These are phyloP conservation scores for Stegodyphus mimosarum DNA, from an alignment of 1,140 invertebrate species.

Conservation along the genomic window DNA sequence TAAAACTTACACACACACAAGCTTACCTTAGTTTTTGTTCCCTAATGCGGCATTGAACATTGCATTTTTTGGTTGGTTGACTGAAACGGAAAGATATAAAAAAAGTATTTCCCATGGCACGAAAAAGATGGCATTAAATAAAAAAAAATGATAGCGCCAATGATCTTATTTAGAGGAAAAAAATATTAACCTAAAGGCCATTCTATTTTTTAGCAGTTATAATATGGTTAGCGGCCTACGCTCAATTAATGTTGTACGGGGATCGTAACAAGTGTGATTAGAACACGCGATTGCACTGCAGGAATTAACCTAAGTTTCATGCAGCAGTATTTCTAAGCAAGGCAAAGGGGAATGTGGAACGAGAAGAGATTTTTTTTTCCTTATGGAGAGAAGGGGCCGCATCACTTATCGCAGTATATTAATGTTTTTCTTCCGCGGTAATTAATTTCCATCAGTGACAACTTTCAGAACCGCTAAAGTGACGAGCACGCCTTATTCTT, in stretches of 20 bases:
- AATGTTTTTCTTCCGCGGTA: constrained; percentile 17
- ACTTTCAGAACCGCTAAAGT: constrained; percentile 25
- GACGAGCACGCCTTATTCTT: constrained; percentile 6
- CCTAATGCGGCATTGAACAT: constrained; percentile 52
- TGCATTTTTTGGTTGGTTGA: constrained; percentile 50
- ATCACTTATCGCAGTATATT: constrained; percentile 6
- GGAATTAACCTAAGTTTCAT: constrained; percentile 20
- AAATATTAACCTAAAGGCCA: constrained; percentile 14
- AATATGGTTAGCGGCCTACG: constrained; percentile 36
- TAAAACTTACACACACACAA: constrained; percentile 47
- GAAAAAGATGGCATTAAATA: constrained; percentile 51
- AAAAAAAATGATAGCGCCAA: constrained; percentile 39
- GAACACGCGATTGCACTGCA: constrained; percentile 26
- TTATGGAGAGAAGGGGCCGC: no score
- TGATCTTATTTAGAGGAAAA: constrained; percentile 16
- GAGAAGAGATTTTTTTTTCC: no score
- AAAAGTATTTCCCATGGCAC: constrained; percentile 22
- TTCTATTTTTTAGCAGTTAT: constrained; percentile 39
- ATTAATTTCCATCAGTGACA: constrained; percentile 44
- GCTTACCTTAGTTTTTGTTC: constrained; percentile 59
- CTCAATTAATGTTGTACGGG: constrained; percentile 25
- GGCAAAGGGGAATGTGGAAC: background rate
- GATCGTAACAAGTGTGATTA: constrained; percentile 25
- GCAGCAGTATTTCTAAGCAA: constrained; percentile 7
- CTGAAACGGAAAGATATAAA: constrained; percentile 43